These are phyloP conservation scores for Drosophila subquinaria DNA, from an alignment of 2,888 invertebrate genomes.

Conservation along the genomic window DNA sequence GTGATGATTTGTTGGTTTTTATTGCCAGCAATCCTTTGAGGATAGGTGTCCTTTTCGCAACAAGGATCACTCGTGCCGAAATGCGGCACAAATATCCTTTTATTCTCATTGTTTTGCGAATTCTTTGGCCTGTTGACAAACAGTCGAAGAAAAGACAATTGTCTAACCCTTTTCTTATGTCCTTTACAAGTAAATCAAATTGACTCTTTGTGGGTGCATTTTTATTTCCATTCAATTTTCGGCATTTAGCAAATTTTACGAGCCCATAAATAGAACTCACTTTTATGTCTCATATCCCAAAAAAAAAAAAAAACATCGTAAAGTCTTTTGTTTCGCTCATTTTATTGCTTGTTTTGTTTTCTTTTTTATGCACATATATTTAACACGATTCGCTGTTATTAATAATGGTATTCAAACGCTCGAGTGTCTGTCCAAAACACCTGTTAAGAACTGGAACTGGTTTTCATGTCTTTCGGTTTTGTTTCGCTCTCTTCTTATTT, in stretches of 20 bases:
- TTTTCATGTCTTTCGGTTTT: conserved; percentile 44
- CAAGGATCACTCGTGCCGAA: conserved; percentile 60
- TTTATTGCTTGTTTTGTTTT: conserved; percentile 41
- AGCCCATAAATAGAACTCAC: conserved; percentile 42
- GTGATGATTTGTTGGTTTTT: conserved; percentile 77
- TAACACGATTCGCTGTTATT: conserved; percentile 68
- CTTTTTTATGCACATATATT: conserved; percentile 39
- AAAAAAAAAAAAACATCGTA: conserved; percentile 55
- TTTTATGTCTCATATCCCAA: conserved; percentile 49
- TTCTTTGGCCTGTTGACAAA: conserved; percentile 29
- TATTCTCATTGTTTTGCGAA: conserved; percentile 41
- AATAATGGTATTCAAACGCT: conserved; percentile 64
- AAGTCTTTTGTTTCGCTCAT: conserved; percentile 41
- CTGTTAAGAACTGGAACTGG: conserved; percentile 68
- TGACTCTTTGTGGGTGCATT: conserved; percentile 68
- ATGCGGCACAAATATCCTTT: conserved; percentile 48
- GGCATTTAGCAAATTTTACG: conserved; percentile 55
- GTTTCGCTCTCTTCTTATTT: conserved; percentile 19
- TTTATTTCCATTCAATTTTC: conserved; percentile 33
- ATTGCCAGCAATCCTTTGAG: conserved; percentile 57
- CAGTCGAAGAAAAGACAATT: conserved; percentile 32
- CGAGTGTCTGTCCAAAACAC: conserved; percentile 56
- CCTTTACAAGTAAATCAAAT: conserved; percentile 28
- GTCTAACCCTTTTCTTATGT: conserved; percentile 40
- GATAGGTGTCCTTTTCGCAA: conserved; percentile 37